These are phyloP conservation scores for Drosophila mulleri DNA, from an alignment of 2,888 invertebrate genomes.

Conservation along the genomic window DNA sequence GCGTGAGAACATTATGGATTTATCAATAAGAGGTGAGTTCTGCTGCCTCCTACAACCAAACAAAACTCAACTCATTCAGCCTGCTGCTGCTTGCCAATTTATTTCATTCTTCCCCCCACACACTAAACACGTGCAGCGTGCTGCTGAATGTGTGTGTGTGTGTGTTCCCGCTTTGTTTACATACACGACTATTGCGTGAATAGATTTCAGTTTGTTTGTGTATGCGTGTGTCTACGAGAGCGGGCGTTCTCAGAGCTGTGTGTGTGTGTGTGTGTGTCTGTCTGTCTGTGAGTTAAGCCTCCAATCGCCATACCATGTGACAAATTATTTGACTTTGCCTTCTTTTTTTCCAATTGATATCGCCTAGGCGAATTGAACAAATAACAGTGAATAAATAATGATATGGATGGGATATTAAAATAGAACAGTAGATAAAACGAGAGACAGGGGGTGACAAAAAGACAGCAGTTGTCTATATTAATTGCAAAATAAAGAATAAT, in stretches of 20 bases:
- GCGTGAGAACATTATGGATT: constrained; percentile 78
- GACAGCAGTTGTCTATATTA: constrained; percentile 12
- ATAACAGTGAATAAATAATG: constrained; percentile 57
- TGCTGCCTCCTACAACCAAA: not conserved
- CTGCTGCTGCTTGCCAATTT: constrained; percentile 29
- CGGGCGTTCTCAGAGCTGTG: constrained; percentile 1
- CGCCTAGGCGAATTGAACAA: constrained; percentile 41
- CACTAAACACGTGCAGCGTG: constrained; percentile 48
- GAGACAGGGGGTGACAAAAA: not conserved
- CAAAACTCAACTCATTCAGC: constrained; percentile 44
- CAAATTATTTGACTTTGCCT: constrained; percentile 72
- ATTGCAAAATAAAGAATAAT: constrained; percentile 11
- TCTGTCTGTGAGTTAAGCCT: constrained; percentile 42
- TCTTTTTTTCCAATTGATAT: constrained; percentile 58
- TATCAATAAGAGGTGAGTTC: constrained; percentile 81
- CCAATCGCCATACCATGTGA: constrained; percentile 62
- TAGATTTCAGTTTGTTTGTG: constrained; percentile 7
- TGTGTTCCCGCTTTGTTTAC: constrained; percentile 65
- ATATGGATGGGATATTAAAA: constrained; percentile 41
- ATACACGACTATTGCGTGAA: constrained; percentile 17
- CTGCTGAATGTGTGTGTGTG: constrained; percentile 18
- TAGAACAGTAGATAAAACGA: constrained; percentile 19
- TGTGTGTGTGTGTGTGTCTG: constrained; percentile 11
- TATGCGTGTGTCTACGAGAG: constrained; percentile 18
- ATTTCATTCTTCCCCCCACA: constrained; percentile 14